Evolutionary conservation across 2,888 invertebrate species (phyloP), one percentile per base, ranked within the genome.

Genomic region (Entomobrya proxima): DNA sequence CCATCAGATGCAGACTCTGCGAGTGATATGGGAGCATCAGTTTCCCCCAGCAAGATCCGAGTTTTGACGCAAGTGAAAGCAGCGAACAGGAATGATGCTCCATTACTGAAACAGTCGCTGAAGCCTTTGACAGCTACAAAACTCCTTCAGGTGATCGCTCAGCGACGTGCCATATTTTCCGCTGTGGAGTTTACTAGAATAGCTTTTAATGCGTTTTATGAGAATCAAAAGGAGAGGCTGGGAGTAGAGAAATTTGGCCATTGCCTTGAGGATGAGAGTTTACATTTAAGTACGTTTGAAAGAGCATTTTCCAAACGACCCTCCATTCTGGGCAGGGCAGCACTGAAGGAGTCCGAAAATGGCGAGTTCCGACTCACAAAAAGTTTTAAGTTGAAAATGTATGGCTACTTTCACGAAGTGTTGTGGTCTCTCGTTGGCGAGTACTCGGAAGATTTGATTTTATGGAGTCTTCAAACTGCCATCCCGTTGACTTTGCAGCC

Each of bases 381-480:
- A 79, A 88, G 88, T 80, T 88, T 88, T 11, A 77, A 87, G n/a
- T 52, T 76, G 11, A 90, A 89, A 86, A 89, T 90, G 88, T 88
- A 88, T 52, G 88, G 82, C 21, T 95, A 95, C 91, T 95, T 95
- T 91, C 95, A 95, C 90, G 94, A 95, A 91, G 94, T 95, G 79
- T 92, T 96, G 35, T 97, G 96, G 96, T 95, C 95, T 0, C 95
- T 96, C 91, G 95, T 96, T 0, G 96, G 96, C 1, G 95, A 95
- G 86, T 95, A 94, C 90, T 92, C 96, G 74, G 96, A 96, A 91
- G 96, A 97, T 91, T 94, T 96, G 24, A 94, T 96, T 27, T 92
- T 97, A 0, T 97, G 96, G 97, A 85, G 86, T 64, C 85, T 87
- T 50, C 86, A 83, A 47, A 74, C 72, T 5, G 72, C 82, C 24